phyloP scores from a whole-genome alignment of 2,113 vertebrate genomes.

The Hippocampus mohnikei region DNA sequence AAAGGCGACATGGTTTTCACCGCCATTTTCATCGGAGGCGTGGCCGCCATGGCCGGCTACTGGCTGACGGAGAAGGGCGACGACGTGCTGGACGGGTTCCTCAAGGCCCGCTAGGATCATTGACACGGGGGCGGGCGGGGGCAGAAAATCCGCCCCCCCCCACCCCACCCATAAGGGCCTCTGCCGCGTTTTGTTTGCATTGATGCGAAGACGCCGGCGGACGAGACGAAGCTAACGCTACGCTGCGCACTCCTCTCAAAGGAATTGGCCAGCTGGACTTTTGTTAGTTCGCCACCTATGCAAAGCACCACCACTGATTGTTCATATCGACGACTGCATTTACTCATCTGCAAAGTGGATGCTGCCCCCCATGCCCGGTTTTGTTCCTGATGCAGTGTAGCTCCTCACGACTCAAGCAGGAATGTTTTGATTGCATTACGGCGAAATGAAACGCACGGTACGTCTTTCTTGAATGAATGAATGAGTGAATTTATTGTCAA shows the following conservation, averaged over 20 bases:
- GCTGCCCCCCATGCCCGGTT: neutral
- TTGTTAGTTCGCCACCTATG: constrained; percentile 37
- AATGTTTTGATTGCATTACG: constrained; percentile 60
- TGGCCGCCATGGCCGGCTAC: constrained; percentile 96
- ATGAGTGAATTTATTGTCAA: too few species aligned
- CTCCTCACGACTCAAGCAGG: constrained; percentile 29
- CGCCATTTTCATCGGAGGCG: constrained; percentile 92
- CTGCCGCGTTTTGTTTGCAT: constrained; percentile 25
- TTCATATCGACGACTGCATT: constrained; percentile 20
- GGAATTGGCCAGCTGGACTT: constrained; percentile 31
- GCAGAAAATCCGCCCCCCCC: neutral
- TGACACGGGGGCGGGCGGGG: too few species aligned
- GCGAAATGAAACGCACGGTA: constrained; percentile 27
- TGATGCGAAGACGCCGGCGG: constrained; percentile 15
- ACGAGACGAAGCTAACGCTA: constrained; percentile 31
- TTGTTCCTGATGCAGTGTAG: constrained; percentile 14
- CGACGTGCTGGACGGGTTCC: constrained; percentile 88
- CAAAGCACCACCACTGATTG: constrained; percentile 49
- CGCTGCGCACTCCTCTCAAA: constrained; percentile 23
- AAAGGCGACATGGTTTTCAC: constrained; percentile 99
- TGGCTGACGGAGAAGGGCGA: constrained; percentile 96
- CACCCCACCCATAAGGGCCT: constrained; percentile 33
- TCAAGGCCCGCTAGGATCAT: constrained; percentile 79
- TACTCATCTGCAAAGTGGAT: neutral
- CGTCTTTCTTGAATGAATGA: too few species aligned